Base-by-base conservation (phyloP, 53 echinoderm and acorn worm species). In the Astropecten irregularis region DNA sequence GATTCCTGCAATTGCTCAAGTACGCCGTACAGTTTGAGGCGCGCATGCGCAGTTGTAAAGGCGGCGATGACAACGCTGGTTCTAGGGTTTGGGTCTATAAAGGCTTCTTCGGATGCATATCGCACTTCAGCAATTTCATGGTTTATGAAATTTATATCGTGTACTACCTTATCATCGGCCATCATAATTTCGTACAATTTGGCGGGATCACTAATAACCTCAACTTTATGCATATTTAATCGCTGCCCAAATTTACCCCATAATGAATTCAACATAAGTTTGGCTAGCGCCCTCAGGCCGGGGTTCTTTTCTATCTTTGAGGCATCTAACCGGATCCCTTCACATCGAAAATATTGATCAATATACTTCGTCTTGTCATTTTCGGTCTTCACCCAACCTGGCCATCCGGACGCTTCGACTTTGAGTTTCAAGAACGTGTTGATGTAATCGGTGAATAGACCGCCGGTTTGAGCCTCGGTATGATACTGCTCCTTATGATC, bases 161-260 rank as follows among this genome's bases (percentile, higher is more conserved):
- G 18, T 3, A 85, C 85, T 3, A 44, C 30, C 25, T 71, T 46
- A 5, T 40, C 32, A 29, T 71, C 61, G 36, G 39, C 36, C 3
- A 15, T 44, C 20, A 85, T 34, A 3, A 85, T 3, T 20, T 85
- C 73, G 40, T 73, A 85, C 6, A 85, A 38, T 2, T 22, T 13
- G 42, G 26, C 11, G 2, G 85, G 85, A 16, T 73, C 48, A 22
- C 27, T 48, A 4, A 63, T 9, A 0, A 69, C 16, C 20, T 54
- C 46, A 84, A 84, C 31, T 84, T 84, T 2, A 4, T 16, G n/a
- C 46, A 79, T 62, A 32, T 82, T 82, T 15, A 48, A 8, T 40
- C 57, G 69, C 39, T 83, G 84, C 22, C 68, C 70, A 68, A 83
- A 83, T 32, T 83, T 83, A 13, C 93, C 94, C 93, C 94, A 92